Evolutionary conservation across 1,140 invertebrate genomes (phyloP).

Genomic region (Mycetomoellerius zeteki): DNA sequence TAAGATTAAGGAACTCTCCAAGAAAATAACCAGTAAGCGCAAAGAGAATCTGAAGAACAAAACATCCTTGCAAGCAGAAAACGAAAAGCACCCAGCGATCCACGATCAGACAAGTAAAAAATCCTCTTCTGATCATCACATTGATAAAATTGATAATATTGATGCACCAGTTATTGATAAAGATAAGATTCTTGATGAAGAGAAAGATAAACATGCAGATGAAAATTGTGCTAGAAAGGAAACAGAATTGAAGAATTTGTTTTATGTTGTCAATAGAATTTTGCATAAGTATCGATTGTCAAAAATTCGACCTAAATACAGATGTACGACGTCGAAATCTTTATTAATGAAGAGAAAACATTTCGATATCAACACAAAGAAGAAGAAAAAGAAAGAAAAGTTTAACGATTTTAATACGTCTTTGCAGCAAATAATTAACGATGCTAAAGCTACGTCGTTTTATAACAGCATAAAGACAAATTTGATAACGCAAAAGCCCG

Average conservation of each 20-base stretch:
- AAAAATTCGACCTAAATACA: constrained; percentile 68
- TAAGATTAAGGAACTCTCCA: constrained; percentile 83
- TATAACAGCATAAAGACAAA: constrained; percentile 81
- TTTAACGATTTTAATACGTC: not conserved
- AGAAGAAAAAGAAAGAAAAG: constrained; percentile 26
- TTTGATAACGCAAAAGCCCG: constrained; percentile 75
- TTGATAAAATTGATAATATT: constrained; percentile 1
- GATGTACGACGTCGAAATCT: constrained; percentile 60
- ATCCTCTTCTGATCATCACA: not conserved
- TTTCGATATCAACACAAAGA: not conserved
- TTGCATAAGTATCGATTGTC: constrained; percentile 77
- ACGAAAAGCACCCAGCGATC: not conserved
- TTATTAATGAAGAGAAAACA: not conserved
- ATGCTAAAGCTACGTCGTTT: constrained; percentile 68
- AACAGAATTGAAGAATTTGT: constrained; percentile 53
- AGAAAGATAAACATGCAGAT: not conserved
- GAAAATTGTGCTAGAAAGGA: constrained; percentile 8
- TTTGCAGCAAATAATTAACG: constrained; percentile 34
- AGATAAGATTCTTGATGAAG: not conserved
- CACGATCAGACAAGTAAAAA: not conserved
- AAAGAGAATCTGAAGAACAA: not conserved
- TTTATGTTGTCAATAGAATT: constrained; percentile 74
- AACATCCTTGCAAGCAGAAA: not conserved
- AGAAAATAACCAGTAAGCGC: constrained; percentile 46
- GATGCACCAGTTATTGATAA: not conserved